Evolutionary conservation across 1,140 invertebrate genomes (phyloP).

Genomic region (Neuroterus valhalla): DNA sequence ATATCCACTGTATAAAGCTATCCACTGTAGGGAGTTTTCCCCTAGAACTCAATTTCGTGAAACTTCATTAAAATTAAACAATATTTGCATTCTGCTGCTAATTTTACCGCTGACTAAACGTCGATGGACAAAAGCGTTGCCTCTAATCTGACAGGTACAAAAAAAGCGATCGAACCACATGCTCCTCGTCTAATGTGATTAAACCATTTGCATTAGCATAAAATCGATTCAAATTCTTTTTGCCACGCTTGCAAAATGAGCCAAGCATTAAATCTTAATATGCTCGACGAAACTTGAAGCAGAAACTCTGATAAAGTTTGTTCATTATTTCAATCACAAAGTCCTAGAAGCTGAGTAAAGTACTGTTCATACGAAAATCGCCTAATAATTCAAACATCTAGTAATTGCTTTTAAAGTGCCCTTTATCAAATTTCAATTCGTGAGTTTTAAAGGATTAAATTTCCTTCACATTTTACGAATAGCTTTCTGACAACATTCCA

Average conservation of each 20-base stretch:
- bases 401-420: too few species aligned
- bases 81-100: neutral
- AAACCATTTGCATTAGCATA: constrained; percentile 11
- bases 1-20: too few species aligned
- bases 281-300: neutral
- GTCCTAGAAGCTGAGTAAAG: too few species aligned
- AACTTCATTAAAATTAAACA: neutral
- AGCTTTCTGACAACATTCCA: too few species aligned
- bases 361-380: too few species aligned
- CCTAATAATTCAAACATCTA: too few species aligned
- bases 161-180: neutral
- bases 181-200: neutral
- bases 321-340: too few species aligned
- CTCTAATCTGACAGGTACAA: neutral
- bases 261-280: constrained; percentile 1
- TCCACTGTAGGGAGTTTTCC: too few species aligned
- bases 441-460: too few species aligned
- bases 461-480: too few species aligned
- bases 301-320: too few species aligned
- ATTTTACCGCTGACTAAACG: neutral
- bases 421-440: too few species aligned
- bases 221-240: neutral
- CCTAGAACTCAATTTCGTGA: neutral
- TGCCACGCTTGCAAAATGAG: neutral
- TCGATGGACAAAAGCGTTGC: neutral